Base-by-base conservation (phyloP, 2,888 invertebrate genomes). In the Allolobophora icterica region DNA sequence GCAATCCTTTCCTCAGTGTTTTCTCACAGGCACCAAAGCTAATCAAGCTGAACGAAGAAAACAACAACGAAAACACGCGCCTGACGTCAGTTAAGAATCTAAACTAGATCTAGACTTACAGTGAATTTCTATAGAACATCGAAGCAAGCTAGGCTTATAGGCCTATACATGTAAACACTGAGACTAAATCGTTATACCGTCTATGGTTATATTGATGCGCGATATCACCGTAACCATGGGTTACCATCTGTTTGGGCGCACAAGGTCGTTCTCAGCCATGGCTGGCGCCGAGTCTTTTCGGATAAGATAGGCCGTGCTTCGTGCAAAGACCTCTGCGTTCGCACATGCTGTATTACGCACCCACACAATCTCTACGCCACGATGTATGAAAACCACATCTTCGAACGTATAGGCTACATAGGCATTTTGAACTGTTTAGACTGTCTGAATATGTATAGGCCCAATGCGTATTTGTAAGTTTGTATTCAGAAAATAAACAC, bases 191-290 rank as follows among this genome's bases (percentile, higher is more conserved):
- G 24, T 21, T 8, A 8, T n/a, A 71, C 17, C 1, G 71, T 30
- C 30, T n/a, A n/a, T 52, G 24, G 52, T 24, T 52, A 52, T 52
- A 52, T 52, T 52, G 0, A 52, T n/a, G 71, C 13, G 71, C n/a
- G 30, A n/a, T 71, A 71, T 71, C 71, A n/a, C n/a, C n/a, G 71
- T 71, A 71, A 17, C n/a, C 71, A 71, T 71, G 71, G 71, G 71
- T 71, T 71, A 71, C 71, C 6, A 71, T 71, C 71, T 71, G 71
- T 71, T 71, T 71, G n/a, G 30, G 71, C 71, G n/a, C 13, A n/a
- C n/a, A 71, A n/a, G 71, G 71, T n/a, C 71, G 30, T 71, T 71
- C 71, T 71, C n/a, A 71, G n/a, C 71, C 71, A n/a, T 71, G 71
- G 17, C 71, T 71, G 30, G 71, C n/a, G 71, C n/a, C n/a, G n/a